Conservation (phyloP, 2,113 vertebrate genomes). For the Phainopepla nitens region DNA sequence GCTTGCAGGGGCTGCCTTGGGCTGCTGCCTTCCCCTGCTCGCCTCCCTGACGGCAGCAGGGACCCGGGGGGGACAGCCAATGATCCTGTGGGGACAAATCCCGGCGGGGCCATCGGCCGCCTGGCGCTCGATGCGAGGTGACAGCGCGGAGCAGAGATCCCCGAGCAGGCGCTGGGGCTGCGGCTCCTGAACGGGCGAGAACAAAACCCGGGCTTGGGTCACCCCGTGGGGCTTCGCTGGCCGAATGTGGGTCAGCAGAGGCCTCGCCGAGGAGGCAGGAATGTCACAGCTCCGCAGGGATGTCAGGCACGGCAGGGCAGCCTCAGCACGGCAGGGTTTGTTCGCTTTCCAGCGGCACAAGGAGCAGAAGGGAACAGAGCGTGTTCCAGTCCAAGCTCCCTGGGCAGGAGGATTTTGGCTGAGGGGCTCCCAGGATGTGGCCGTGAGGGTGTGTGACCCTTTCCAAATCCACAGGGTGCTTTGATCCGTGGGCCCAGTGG, state of each 20-base stretch:
- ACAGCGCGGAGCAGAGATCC: background rate
- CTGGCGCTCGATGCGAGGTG: background rate
- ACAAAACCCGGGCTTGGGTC: background rate
- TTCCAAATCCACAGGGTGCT: background rate
- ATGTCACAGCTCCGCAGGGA: background rate
- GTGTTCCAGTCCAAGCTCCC: rapidly evolving
- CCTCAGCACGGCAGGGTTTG: background rate
- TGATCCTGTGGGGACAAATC: background rate
- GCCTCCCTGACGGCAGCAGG: rapidly evolving
- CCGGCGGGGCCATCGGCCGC: background rate
- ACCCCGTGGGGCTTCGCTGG: background rate
- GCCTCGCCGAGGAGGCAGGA: background rate
- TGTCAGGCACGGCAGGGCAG: background rate
- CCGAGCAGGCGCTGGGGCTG: background rate
- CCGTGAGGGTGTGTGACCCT: rapidly evolving
- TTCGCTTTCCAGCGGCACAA: background rate
- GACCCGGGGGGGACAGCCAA: background rate
- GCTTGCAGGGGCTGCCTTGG: background rate
- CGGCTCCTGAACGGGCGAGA: background rate
- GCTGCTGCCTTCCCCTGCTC: background rate
- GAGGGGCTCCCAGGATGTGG: background rate
- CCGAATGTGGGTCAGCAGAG: background rate
- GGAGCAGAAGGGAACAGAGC: background rate
- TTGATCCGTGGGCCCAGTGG: background rate
- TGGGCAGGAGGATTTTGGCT: background rate